Base-by-base conservation (phyloP, 2,888 invertebrate genomes). In the Therioaphis trifolii region DNA sequence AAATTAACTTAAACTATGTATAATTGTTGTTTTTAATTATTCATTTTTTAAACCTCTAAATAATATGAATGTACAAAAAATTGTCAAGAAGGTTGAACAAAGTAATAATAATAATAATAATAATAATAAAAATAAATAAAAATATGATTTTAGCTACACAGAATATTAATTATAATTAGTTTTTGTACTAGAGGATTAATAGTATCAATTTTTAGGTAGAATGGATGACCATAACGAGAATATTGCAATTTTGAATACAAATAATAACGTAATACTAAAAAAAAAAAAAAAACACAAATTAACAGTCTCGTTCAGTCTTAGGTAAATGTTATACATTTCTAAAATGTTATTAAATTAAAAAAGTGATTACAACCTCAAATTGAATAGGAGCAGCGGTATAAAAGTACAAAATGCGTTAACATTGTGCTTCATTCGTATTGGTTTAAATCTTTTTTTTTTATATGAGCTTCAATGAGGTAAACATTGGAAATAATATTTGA, bases 231-330 rank as follows among this genome's bases (percentile, higher is more conserved):
- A 82, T 27, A 72, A 82, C 82, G 82, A 82, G 82, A 82, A 63
- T 52, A 82, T 71, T 80, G 71, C 7, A 58, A 82, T 82, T 82
- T 80, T 74, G 74, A 82, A 63, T 74, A 80, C 58, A 80, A 74
- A 74, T 61, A 35, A 49, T 80, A 84, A 68, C 68, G 27, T 84
- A 84, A 79, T 68, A 77, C 69, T 84, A 77, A 58, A 77, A 68
- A 72, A 82, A 77, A 82, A 72, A 80, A 74, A 78, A 84, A 76
- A 84, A 76, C 43, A 84, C 49, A 75, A 80, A 80, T 82, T 82
- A 74, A 75, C 84, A 75, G 75, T 77, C 84, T 84, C 84, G 76
- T 69, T 84, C 84, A 77, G 84, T 77, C 75, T 84, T 77, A 84
- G 75, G 84, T 84, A 82, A 82, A 74, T 80, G 72, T 71, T 49